Evolutionary conservation across 2,797 vertebrate species (phyloP).

Genomic region (Mus minutoides): DNA sequence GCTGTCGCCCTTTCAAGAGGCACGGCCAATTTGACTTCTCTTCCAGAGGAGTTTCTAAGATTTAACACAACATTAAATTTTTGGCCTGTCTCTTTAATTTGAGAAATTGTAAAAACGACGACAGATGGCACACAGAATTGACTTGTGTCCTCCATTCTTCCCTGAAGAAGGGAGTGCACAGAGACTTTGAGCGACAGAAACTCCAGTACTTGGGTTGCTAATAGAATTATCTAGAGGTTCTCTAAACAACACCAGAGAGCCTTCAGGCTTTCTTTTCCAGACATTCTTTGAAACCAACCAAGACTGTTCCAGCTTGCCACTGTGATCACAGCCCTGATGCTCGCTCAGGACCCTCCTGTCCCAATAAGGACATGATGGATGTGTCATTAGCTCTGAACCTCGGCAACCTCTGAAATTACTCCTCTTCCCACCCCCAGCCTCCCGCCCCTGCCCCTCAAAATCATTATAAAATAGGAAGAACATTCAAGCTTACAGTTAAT

Average conservation of each 20-base stretch:
- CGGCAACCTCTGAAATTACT: slow-evolving; percentile 90
- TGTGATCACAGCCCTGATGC: slow-evolving; percentile 90
- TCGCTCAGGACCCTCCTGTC: slow-evolving; percentile 89
- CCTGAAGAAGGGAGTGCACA: slow-evolving; percentile 89
- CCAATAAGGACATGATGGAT: slow-evolving; percentile 94
- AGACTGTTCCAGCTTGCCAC: slow-evolving; percentile 89
- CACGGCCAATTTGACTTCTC: slow-evolving; percentile 70
- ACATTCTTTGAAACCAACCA: slow-evolving; percentile 87
- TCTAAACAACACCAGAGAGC: slow-evolving; percentile 86
- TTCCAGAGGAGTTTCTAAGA: slow-evolving; percentile 80
- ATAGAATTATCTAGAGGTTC: slow-evolving; percentile 90
- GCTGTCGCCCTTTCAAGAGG: background rate
- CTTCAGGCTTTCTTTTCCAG: slow-evolving; percentile 79
- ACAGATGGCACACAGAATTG: slow-evolving; percentile 95
- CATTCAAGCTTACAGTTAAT: slow-evolving; percentile 85
- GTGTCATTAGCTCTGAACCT: slow-evolving; percentile 92
- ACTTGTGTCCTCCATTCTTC: slow-evolving; percentile 93
- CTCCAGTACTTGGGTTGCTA: slow-evolving; percentile 83
- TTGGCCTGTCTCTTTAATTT: slow-evolving; percentile 89
- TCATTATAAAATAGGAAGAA: slow-evolving; percentile 83
- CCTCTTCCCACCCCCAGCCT: slow-evolving; percentile 67
- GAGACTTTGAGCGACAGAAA: slow-evolving; percentile 90
- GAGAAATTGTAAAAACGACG: slow-evolving; percentile 87
- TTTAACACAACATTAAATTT: slow-evolving; percentile 86
- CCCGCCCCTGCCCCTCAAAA: slow-evolving; percentile 73